Evolutionary conservation across 2,888 invertebrate genomes (phyloP), one percentile per base, ranked within the genome.

Genomic region (Volucella zonaria): DNA sequence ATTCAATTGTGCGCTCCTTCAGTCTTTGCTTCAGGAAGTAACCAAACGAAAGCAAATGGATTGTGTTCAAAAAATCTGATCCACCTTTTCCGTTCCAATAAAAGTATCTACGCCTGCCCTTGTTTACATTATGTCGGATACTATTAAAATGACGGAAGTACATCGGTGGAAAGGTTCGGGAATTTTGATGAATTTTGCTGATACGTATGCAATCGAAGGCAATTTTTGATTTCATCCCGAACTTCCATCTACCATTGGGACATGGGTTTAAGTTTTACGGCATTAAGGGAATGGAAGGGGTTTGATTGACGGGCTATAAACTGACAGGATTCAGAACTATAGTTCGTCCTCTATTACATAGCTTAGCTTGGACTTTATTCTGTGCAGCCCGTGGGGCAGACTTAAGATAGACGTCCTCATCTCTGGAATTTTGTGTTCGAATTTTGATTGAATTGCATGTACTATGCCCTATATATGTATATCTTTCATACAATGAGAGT

Each of bases 371-470:
- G 31, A 3, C 12, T 31, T 49, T 10, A 31, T 31, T 23, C 15
- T 68, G 8, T 45, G 45, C 15, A 14, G 8, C 15, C 47, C 8
- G 15, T 14, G 15, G 9, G 12, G 15, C 12, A 8, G 43, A 43
- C 59, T 12, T 12, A 18, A 23, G 8, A n/a, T n/a, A 31, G 54
- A 54, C 31, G 11, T 12, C 8, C 47, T 51, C 12, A 40, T 14
- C 31, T 38, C 38, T 23, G 12, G 15, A 31, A 12, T 11, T 3
- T 14, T 23, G 42, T 42, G 40, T 71, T 54, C 38, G 40, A 64
- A 64, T 49, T 58, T 75, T 51, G 75, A 75, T 75, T 75, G 49
- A 66, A 75, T 66, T 56, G 66, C 64, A 62, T 56, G 64, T 66
- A 66, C 18, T 56, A 47, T 40, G 40, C 31, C 6, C 31, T 10